phyloP scores from a whole-genome alignment of 2,888 invertebrate genomes.

The Platycnemis pennipes region DNA sequence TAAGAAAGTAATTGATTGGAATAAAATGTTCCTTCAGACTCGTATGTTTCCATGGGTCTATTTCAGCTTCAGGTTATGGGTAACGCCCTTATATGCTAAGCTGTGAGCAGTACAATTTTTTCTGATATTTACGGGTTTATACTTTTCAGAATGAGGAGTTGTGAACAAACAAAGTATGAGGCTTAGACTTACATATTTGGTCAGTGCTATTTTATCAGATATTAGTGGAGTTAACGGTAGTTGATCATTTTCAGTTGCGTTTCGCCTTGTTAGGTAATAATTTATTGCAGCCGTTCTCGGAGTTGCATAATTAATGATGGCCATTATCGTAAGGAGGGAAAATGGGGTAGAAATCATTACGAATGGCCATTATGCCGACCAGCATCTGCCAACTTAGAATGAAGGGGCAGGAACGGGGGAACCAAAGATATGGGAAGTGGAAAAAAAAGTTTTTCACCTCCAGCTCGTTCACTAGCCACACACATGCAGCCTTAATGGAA shows the following conservation, averaged over 20 bases:
- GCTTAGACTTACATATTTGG: background rate
- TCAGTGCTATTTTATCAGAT: background rate
- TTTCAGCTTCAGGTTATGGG: too few relatives aligned
- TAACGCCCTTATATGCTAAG: too few relatives aligned
- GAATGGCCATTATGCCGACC: slow-evolving; percentile 51
- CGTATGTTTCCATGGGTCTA: too few relatives aligned
- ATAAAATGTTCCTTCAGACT: too few relatives aligned
- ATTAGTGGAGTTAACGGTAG: background rate
- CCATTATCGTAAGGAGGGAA: slow-evolving; percentile 54
- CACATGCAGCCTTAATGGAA: slow-evolving; percentile 52
- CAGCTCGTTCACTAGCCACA: background rate
- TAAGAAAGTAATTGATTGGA: too few relatives aligned
- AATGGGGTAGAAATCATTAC: slow-evolving; percentile 61
- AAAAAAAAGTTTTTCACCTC: slow-evolving; percentile 52
- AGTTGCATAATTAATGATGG: slow-evolving; percentile 59
- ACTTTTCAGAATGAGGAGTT: too few relatives aligned
- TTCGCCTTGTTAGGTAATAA: slow-evolving; percentile 51
- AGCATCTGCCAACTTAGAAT: slow-evolving; percentile 55
- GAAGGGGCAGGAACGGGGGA: background rate
- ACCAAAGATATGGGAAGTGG: background rate
- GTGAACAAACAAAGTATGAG: background rate
- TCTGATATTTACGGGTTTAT: too few relatives aligned
- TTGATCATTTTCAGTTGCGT: slow-evolving; percentile 24
- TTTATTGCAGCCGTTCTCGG: slow-evolving; percentile 49
- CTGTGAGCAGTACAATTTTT: too few relatives aligned